phyloP scores from a whole-genome alignment of 2,888 invertebrate species.

The Phaonia tiefii region DNA sequence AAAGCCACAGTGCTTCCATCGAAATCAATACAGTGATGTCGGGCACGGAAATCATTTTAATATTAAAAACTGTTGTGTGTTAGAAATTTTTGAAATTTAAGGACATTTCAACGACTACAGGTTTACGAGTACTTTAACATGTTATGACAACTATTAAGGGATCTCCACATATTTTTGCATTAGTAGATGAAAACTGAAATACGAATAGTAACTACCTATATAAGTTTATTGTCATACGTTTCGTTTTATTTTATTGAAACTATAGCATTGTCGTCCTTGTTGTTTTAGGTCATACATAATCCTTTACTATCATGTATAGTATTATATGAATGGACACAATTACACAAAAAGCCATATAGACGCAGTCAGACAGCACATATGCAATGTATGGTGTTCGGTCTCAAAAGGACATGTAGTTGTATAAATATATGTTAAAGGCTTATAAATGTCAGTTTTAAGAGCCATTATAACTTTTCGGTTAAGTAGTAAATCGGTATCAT shows the following conservation, averaged over 20 bases:
- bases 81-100: too few relatives aligned
- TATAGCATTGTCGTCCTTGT: conserved; percentile 21
- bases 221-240: conserved; percentile 9
- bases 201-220: too few relatives aligned
- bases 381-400: background rate
- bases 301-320: background rate
- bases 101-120: too few relatives aligned
- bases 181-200: too few relatives aligned
- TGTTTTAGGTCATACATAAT: conserved; percentile 20
- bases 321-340: conserved; percentile 14
- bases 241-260: conserved; percentile 31
- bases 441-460: conserved; percentile 63
- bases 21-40: too few relatives aligned
- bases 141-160: too few relatives aligned
- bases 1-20: too few relatives aligned
- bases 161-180: too few relatives aligned
- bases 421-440: conserved; percentile 48
- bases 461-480: conserved; percentile 61
- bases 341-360: conserved; percentile 7
- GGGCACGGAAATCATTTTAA: too few relatives aligned
- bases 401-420: conserved; percentile 2
- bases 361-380: background rate
- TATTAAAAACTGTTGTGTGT: too few relatives aligned
- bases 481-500: conserved; percentile 50
- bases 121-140: too few relatives aligned